Evolutionary conservation across 2,797 vertebrate genomes (phyloP).

Genomic region (Lepus townsendii): DNA sequence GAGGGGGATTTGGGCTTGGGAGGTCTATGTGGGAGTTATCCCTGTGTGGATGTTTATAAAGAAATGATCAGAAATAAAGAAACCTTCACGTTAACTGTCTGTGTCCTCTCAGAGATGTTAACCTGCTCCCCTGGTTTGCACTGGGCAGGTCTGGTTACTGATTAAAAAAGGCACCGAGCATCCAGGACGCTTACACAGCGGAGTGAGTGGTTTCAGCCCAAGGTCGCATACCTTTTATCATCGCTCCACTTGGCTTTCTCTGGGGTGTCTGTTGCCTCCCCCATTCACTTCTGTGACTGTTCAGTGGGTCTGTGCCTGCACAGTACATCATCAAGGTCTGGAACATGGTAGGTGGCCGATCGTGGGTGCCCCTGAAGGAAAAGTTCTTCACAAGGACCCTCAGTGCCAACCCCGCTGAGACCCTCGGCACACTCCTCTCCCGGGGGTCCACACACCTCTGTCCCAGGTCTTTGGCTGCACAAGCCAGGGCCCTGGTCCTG

Average conservation of each 20-base stretch:
- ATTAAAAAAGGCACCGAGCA: not conserved
- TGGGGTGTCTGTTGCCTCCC: not conserved
- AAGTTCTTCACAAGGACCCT: not conserved
- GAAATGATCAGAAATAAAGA: conserved; percentile 66
- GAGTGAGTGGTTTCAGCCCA: fast-evolving
- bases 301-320: not conserved
- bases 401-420: not conserved
- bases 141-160: not conserved
- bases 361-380: not conserved
- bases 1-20: not conserved
- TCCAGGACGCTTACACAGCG: not conserved
- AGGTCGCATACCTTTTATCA: not conserved
- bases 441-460: not conserved
- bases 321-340: not conserved
- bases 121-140: not conserved
- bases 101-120: not conserved
- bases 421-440: not conserved
- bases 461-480: not conserved
- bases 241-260: not conserved
- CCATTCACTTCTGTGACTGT: not conserved
- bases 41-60: not conserved
- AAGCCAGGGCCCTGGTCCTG: not conserved
- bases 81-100: not conserved
- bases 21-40: not conserved
- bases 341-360: not conserved